These are phyloP conservation scores for Moxostoma hubbsi DNA, from an alignment of 2,797 vertebrate genomes.

Conservation along the genomic window DNA sequence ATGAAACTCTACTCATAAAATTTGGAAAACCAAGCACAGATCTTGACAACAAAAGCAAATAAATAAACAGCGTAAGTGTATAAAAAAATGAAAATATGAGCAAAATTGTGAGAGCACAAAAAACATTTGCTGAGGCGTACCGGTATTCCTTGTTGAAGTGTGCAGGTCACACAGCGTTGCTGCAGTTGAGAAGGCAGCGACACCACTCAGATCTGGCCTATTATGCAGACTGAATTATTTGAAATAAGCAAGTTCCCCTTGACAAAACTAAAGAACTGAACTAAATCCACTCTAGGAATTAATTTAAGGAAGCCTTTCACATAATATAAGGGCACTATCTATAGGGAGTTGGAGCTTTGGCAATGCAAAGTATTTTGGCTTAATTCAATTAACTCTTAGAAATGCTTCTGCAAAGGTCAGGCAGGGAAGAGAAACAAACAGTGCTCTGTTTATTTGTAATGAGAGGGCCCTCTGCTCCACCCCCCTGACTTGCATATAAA, in stretches of 20 bases:
- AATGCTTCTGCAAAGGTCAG: slow-evolving; percentile 49
- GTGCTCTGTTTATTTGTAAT: slow-evolving; percentile 41
- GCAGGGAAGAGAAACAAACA: slow-evolving; percentile 41
- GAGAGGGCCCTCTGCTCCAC: slow-evolving; percentile 10
- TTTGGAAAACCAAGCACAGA: no score
- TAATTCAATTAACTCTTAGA: slow-evolving; percentile 52
- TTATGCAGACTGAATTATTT: slow-evolving; percentile 40
- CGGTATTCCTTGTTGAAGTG: slow-evolving; percentile 20
- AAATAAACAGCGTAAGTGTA: no score
- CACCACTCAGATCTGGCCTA: neutral
- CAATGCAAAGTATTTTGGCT: slow-evolving; percentile 46
- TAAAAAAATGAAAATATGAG: no score
- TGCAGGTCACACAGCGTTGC: neutral
- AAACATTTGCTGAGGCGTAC: no score
- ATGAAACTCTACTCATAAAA: no score
- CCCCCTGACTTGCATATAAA: slow-evolving; percentile 59
- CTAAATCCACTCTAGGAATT: slow-evolving; percentile 49
- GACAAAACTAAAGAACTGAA: slow-evolving; percentile 21
- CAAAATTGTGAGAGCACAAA: no score
- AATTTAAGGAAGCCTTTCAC: slow-evolving; percentile 45
- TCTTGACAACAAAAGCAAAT: no score
- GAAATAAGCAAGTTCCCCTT: slow-evolving; percentile 20
- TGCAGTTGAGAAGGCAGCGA: slow-evolving; percentile 6
- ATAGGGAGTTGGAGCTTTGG: slow-evolving; percentile 26
- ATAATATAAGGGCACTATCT: slow-evolving; percentile 24